Conservation (phyloP, 2,888 invertebrate species). For the Apamea epomidion region DNA sequence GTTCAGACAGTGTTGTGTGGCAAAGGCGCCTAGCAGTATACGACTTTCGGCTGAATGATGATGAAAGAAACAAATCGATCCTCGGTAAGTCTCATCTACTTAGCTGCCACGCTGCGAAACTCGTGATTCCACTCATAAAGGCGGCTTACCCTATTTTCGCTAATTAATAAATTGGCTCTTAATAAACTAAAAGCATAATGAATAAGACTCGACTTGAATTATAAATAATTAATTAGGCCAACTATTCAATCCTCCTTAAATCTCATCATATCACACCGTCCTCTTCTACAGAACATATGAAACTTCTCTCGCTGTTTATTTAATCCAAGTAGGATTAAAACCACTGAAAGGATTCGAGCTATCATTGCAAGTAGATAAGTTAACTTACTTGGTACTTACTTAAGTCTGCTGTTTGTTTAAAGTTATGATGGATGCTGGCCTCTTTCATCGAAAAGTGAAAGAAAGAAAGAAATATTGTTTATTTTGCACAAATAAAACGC, state of each 20-base stretch:
- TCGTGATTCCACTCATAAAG: not conserved
- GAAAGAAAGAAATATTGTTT: too few relatives aligned
- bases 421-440: slow-evolving; percentile 29
- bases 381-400: slow-evolving; percentile 1
- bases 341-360: slow-evolving; percentile 41
- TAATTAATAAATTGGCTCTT: not conserved
- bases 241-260: not conserved
- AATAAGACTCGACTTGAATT: not conserved
- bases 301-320: slow-evolving; percentile 23
- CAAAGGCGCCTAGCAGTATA: not conserved
- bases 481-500: too few relatives aligned
- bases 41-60: not conserved
- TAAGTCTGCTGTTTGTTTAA: slow-evolving; percentile 3
- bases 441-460: not conserved
- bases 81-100: not conserved
- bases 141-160: not conserved
- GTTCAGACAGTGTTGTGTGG: not conserved
- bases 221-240: not conserved
- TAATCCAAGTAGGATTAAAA: slow-evolving; percentile 34
- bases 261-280: not conserved
- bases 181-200: not conserved
- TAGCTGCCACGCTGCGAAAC: not conserved
- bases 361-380: slow-evolving; percentile 25
- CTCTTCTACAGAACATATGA: not conserved
- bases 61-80: not conserved